Percentiles rank a stretch among this genome's conserved stretches.
phyloP scores from a whole-genome alignment of 1,140 invertebrate genomes.

The Pectinophora gossypiella region DNA sequence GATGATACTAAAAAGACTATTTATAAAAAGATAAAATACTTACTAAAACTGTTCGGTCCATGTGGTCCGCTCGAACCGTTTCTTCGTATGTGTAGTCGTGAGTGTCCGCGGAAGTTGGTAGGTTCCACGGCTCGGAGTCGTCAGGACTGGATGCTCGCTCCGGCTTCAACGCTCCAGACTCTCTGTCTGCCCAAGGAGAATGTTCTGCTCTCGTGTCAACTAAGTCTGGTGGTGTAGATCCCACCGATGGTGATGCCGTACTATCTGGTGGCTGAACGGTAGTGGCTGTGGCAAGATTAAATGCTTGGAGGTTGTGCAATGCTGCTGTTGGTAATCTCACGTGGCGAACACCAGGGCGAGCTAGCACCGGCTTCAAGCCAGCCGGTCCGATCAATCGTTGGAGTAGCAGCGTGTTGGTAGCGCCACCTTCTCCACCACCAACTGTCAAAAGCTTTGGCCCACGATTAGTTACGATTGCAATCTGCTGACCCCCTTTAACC shows the following conservation, averaged over 20 bases:
- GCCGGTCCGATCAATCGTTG: constrained; percentile 64
- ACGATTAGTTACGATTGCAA: constrained; percentile 81
- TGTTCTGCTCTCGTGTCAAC: constrained; percentile 44
- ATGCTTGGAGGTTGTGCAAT: constrained; percentile 67
- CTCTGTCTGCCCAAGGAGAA: constrained; percentile 51
- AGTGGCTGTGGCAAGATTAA: constrained; percentile 53
- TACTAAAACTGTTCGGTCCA: constrained; percentile 63
- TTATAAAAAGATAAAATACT: no score
- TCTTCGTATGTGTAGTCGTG: constrained; percentile 66
- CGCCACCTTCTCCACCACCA: constrained; percentile 53
- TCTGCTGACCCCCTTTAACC: constrained; percentile 82
- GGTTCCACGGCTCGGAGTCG: constrained; percentile 50
- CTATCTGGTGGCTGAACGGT: constrained; percentile 44
- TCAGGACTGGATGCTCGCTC: constrained; percentile 51
- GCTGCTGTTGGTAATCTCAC: constrained; percentile 66
- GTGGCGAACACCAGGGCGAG: constrained; percentile 65
- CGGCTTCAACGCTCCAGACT: constrained; percentile 43
- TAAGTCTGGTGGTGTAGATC: constrained; percentile 43
- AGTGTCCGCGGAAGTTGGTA: constrained; percentile 34
- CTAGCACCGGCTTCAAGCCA: constrained; percentile 65
- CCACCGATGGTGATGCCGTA: constrained; percentile 35
- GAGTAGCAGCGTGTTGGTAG: constrained; percentile 75
- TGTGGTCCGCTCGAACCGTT: constrained; percentile 51
- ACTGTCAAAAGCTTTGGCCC: constrained; percentile 80
- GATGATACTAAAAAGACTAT: neutral